Conservation (phyloP, 2,888 invertebrate genomes). For the Melanostoma mellinum region DNA sequence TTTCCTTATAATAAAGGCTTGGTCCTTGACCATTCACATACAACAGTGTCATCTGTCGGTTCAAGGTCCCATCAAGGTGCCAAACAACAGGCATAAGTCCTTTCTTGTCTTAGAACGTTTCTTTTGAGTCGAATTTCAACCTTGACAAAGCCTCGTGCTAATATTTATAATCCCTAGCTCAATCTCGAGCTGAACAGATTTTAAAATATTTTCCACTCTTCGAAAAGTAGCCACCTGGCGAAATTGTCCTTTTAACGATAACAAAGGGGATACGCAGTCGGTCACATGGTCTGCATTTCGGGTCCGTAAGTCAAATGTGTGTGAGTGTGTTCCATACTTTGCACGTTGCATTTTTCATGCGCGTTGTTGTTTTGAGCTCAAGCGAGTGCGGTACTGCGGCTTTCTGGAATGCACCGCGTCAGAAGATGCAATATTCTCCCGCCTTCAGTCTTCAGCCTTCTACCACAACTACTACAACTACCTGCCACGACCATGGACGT, state of each 20-base stretch:
- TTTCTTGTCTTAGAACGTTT: too few species aligned
- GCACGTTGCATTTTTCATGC: conserved; percentile 53
- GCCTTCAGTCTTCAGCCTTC: conserved; percentile 53
- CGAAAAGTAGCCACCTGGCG: not conserved
- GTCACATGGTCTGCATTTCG: conserved; percentile 50
- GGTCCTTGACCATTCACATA: too few species aligned
- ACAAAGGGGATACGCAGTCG: conserved; percentile 25
- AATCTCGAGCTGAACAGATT: too few species aligned
- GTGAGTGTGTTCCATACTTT: conserved; percentile 47
- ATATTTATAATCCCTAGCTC: too few species aligned
- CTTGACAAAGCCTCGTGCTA: too few species aligned
- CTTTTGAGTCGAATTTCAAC: too few species aligned
- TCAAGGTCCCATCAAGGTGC: too few species aligned
- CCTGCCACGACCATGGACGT: conserved; percentile 10
- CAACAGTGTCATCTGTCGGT: too few species aligned
- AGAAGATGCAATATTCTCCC: conserved; percentile 63
- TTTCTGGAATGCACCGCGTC: conserved; percentile 65
- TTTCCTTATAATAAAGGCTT: too few species aligned
- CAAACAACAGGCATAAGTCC: too few species aligned
- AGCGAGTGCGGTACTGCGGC: not conserved
- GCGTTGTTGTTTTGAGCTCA: conserved; percentile 17
- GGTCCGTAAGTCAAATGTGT: conserved; percentile 11
- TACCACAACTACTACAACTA: conserved; percentile 16
- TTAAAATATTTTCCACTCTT: not conserved
- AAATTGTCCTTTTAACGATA: conserved; percentile 1